phyloP scores from a whole-genome alignment of 2,797 vertebrate genomes.

The Tympanoctomys barrerae region DNA sequence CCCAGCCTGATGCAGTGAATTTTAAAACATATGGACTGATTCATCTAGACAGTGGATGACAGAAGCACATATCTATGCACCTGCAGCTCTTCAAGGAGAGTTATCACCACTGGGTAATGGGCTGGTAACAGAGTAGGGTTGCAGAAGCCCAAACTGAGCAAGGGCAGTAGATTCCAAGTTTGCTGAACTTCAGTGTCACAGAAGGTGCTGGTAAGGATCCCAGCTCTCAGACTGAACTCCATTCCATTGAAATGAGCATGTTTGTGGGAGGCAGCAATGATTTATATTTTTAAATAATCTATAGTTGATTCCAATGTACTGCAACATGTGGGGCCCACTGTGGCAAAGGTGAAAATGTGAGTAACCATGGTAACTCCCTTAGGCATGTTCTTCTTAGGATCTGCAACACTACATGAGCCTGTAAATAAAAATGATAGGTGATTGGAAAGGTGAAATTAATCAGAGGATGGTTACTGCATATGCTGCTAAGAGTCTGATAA shows the following conservation, averaged over 20 bases:
- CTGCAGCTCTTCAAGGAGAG: neutral
- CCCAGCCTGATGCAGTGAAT: too few species aligned
- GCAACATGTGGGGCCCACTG: neutral
- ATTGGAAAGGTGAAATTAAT: constrained; percentile 34
- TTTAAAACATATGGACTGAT: neutral
- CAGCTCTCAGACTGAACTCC: neutral
- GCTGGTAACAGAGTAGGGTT: neutral
- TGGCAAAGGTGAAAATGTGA: neutral
- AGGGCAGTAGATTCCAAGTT: neutral
- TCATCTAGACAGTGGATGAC: neutral
- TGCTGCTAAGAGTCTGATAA: neutral
- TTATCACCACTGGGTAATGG: neutral
- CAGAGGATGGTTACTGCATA: neutral
- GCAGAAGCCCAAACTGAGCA: neutral
- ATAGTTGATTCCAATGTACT: neutral
- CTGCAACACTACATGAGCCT: neutral
- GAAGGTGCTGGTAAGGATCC: neutral
- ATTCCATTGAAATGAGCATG: neutral
- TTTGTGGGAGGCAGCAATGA: neutral
- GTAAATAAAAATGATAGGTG: constrained; percentile 19
- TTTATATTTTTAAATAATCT: neutral
- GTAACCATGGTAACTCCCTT: neutral
- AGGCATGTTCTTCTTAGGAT: neutral
- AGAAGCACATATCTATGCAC: neutral
- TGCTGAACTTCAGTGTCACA: neutral